Evolutionary conservation across 2,113 vertebrate species (phyloP).

Genomic region (Saimiri boliviensis): DNA sequence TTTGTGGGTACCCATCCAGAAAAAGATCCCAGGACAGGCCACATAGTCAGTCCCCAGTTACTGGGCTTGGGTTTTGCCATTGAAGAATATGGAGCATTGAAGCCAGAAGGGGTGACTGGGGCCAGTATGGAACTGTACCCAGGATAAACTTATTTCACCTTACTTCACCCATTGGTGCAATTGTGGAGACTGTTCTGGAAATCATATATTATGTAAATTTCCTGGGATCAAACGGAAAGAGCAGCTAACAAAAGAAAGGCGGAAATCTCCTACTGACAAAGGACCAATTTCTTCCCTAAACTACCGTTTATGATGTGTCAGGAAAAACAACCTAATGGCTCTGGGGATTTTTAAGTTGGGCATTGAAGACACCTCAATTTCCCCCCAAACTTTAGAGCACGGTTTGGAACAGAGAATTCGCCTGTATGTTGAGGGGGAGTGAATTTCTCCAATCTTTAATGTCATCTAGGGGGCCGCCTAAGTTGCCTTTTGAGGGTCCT

Average conservation of each 20-base stretch:
- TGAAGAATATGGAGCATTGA: background rate
- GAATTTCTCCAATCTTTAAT: slow-evolving; percentile 52
- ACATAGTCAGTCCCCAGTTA: background rate
- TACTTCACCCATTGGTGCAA: slow-evolving; percentile 57
- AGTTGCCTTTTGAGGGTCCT: slow-evolving; percentile 52
- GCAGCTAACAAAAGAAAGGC: slow-evolving; percentile 75
- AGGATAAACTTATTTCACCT: slow-evolving; percentile 65
- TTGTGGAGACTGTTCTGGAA: slow-evolving; percentile 68
- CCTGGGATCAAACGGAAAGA: slow-evolving; percentile 69
- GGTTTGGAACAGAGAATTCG: slow-evolving; percentile 43
- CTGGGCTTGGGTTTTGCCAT: background rate
- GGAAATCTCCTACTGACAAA: slow-evolving; percentile 76
- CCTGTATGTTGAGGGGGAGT: background rate
- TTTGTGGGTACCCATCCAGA: background rate
- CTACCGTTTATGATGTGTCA: slow-evolving; percentile 77
- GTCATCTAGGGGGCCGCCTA: background rate
- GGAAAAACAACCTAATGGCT: slow-evolving; percentile 77
- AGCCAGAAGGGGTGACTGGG: background rate
- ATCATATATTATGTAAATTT: slow-evolving; percentile 74
- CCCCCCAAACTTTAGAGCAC: slow-evolving; percentile 64
- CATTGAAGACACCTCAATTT: slow-evolving; percentile 71
- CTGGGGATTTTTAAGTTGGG: slow-evolving; percentile 73
- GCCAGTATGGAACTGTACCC: slow-evolving; percentile 32
- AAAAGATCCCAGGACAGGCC: slow-evolving; percentile 17
- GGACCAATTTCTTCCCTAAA: slow-evolving; percentile 72